Conservation (phyloP, 1,140 invertebrate genomes). For the Magallana ariakensis region DNA sequence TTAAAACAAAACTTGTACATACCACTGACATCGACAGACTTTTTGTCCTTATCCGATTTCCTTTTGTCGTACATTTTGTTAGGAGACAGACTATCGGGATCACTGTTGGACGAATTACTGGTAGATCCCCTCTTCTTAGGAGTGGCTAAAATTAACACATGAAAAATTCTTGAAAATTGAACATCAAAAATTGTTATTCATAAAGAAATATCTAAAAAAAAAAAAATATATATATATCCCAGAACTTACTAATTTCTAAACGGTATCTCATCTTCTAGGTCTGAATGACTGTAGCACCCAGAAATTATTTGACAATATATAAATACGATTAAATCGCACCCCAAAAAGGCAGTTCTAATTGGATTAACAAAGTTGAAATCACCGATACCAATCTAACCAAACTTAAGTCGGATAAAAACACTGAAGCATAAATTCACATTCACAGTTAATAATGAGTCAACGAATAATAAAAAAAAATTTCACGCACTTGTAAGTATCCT, state of each 20-base stretch:
- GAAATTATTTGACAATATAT: background rate
- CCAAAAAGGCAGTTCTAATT: constrained; percentile 21
- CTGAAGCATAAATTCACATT: constrained; percentile 9
- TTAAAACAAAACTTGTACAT: background rate
- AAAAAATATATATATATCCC: background rate
- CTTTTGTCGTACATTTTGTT: constrained; percentile 52
- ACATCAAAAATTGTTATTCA: background rate
- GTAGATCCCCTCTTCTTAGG: constrained; percentile 49
- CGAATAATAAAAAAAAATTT: background rate
- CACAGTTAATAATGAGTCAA: constrained; percentile 3
- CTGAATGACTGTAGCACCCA: constrained; percentile 1
- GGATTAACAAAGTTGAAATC: constrained; percentile 37
- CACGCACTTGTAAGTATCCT: constrained; percentile 57
- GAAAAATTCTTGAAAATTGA: background rate
- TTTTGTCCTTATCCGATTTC: constrained; percentile 50
- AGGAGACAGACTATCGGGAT: constrained; percentile 49
- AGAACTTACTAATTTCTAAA: constrained; percentile 4
- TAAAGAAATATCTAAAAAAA: background rate
- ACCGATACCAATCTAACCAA: background rate
- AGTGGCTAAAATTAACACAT: constrained; percentile 38
- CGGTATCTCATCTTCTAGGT: background rate
- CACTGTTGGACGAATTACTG: constrained; percentile 54
- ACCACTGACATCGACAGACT: constrained; percentile 42
- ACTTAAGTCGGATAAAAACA: constrained; percentile 19
- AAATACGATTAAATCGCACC: background rate